Base-by-base conservation (phyloP, 2,113 vertebrate species). In the Camelus bactrianus region DNA sequence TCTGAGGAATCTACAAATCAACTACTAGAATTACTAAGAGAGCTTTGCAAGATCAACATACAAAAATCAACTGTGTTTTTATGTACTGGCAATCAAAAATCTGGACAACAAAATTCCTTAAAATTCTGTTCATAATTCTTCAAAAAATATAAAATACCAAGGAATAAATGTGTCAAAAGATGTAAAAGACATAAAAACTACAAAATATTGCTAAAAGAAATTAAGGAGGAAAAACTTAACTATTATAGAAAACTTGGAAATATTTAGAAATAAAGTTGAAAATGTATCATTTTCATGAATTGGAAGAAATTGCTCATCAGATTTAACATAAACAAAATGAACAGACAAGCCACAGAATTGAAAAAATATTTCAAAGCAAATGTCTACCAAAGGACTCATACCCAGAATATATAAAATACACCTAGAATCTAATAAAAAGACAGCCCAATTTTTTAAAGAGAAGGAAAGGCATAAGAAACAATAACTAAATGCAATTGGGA, bases 241-340 rank as follows among this genome's bases (percentile, higher is more conserved):
- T 50, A 72, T 56, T 54, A 42, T 32, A 17, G 10, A 92, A 75
- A 89, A 14, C 42, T 70, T 35, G 16, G 22, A 58, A 92, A 56
- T 81, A 92, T 58, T 92, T 95, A 58, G 50, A 93, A 88, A 92
- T 88, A 88, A 67, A 93, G 58, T 70, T 72, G 67, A 76, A 75
- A 89, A 42, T 75, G 0, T 28, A 69, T 89, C 11, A 60, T 69
- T 12, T 76, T 76, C 56, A 65, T 85, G 13, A 64, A 62, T 65
- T 65, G 8, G 12, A 85, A 92, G 50, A 42, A 42, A 42, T 42
- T 88, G 42, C 5, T 38, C 13, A 62, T 80, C 16, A 75, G 65
- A 64, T 73, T 89, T 35, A 76, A 76, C 28, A 42, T 65, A 64
- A 82, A 11, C 5, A 82, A 94, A 89, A 89, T 89, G 79, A 52